Evolutionary conservation across 2,888 invertebrate species (phyloP).

Genomic region (Eucriotettix oculatus): DNA sequence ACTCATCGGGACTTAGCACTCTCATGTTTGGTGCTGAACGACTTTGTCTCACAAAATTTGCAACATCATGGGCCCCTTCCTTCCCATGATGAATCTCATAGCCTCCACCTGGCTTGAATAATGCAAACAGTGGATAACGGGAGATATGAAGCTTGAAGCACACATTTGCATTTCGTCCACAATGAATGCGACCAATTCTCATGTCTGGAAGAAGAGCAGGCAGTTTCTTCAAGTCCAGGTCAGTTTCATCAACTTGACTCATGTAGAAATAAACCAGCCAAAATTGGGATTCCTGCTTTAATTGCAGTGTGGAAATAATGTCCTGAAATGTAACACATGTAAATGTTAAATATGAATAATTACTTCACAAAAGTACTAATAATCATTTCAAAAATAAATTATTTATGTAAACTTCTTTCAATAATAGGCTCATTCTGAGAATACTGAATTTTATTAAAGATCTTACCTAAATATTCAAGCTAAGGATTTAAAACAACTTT

Average conservation of each 20-base stretch:
- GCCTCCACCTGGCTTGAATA: conserved; percentile 56
- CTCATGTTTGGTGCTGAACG: conserved; percentile 37
- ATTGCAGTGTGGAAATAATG: conserved; percentile 17
- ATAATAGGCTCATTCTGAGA: too few species aligned
- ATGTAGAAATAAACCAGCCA: conserved; percentile 39
- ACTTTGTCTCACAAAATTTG: conserved; percentile 47
- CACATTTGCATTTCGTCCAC: conserved; percentile 35
- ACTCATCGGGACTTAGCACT: conserved; percentile 43
- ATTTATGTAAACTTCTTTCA: too few species aligned
- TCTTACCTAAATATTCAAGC: too few species aligned
- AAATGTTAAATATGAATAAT: too few species aligned
- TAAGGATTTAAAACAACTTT: too few species aligned
- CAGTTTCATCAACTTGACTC: conserved; percentile 26
- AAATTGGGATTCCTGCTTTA: conserved; percentile 21
- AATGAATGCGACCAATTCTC: conserved; percentile 42
- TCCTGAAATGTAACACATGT: conserved; percentile 16
- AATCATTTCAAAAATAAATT: too few species aligned
- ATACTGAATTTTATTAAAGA: too few species aligned
- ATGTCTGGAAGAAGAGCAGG: conserved; percentile 37
- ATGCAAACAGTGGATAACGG: conserved; percentile 48
- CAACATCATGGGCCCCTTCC: conserved; percentile 35
- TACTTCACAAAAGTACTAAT: too few species aligned
- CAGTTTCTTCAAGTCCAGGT: conserved; percentile 40
- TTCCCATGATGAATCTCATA: conserved; percentile 57
- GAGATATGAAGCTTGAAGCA: conserved; percentile 41